Percentiles rank a stretch among this genome's conserved stretches.
Evolutionary conservation across 2,797 vertebrate genomes (phyloP).

Genomic region (Hyperoplus immaculatus): DNA sequence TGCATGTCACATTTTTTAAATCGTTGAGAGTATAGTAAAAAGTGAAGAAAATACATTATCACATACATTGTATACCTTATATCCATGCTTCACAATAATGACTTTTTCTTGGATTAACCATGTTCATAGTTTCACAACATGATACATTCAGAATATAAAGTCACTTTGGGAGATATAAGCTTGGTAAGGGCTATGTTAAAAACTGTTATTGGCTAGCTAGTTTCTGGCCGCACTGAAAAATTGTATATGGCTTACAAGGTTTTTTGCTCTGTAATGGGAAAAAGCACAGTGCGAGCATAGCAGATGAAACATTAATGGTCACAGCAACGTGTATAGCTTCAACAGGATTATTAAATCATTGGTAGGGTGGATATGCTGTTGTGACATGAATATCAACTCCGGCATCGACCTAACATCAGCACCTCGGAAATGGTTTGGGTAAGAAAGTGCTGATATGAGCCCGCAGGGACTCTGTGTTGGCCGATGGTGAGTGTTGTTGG

Average conservation of each 20-base stretch:
- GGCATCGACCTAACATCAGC: slow-evolving; percentile 46
- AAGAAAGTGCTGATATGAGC: slow-evolving; percentile 58
- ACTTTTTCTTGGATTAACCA: not conserved
- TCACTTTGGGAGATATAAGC: not conserved
- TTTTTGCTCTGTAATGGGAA: slow-evolving; percentile 46
- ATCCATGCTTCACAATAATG: not conserved
- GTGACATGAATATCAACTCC: slow-evolving; percentile 53
- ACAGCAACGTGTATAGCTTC: slow-evolving; percentile 27
- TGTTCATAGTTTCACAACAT: slow-evolving; percentile 1
- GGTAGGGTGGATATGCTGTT: slow-evolving; percentile 15
- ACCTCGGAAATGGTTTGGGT: slow-evolving; percentile 27
- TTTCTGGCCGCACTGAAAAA: slow-evolving; percentile 17
- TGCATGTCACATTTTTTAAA: not conserved
- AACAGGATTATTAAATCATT: slow-evolving; percentile 37
- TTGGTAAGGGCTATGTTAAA: slow-evolving; percentile 6
- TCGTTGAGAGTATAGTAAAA: not conserved
- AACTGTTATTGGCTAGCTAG: slow-evolving; percentile 1
- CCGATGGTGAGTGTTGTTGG: slow-evolving; percentile 13
- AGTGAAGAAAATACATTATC: not conserved
- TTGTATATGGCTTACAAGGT: slow-evolving; percentile 12
- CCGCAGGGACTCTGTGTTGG: slow-evolving; percentile 30
- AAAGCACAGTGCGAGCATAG: slow-evolving; percentile 18
- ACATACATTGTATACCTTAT: not conserved
- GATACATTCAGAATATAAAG: slow-evolving; percentile 22
- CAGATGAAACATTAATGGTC: slow-evolving; percentile 52